Conservation (phyloP, 2,113 vertebrate species). For the Panthera tigris region DNA sequence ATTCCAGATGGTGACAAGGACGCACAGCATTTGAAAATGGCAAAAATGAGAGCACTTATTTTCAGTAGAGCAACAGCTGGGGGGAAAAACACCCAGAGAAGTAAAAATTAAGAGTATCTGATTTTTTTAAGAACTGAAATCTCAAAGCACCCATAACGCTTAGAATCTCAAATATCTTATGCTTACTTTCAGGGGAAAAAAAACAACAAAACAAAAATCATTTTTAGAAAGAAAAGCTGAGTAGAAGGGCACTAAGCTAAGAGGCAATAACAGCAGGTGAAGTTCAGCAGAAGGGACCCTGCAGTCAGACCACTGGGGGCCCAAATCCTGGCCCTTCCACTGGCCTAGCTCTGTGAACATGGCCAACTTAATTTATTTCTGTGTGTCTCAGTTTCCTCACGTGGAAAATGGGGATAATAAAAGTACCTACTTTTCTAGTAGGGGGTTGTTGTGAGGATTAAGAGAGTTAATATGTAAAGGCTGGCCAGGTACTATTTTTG, state of each 20-base stretch:
- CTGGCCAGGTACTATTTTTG: neutral
- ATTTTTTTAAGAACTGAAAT: constrained; percentile 50
- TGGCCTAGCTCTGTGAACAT: neutral
- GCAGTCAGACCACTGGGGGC: neutral
- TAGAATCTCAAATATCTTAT: constrained; percentile 16
- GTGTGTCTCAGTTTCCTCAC: neutral
- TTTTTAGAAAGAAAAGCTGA: constrained; percentile 33
- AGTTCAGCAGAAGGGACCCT: neutral
- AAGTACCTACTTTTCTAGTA: neutral
- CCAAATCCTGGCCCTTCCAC: neutral
- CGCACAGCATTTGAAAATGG: neutral
- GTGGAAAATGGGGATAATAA: neutral
- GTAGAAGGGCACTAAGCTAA: neutral
- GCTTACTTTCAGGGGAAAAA: constrained; percentile 26
- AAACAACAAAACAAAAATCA: constrained; percentile 19
- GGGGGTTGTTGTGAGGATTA: neutral
- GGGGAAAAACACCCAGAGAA: neutral
- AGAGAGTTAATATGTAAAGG: neutral
- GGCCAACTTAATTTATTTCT: neutral
- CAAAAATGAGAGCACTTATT: constrained; percentile 21
- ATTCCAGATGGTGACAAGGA: constrained; percentile 10
- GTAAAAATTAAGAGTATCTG: constrained; percentile 52
- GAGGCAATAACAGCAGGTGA: neutral
- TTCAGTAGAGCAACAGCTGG: constrained; percentile 53
- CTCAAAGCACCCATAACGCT: constrained; percentile 17